phyloP scores from a whole-genome alignment of 1,140 invertebrate genomes.

The Cyclargus thomasi region DNA sequence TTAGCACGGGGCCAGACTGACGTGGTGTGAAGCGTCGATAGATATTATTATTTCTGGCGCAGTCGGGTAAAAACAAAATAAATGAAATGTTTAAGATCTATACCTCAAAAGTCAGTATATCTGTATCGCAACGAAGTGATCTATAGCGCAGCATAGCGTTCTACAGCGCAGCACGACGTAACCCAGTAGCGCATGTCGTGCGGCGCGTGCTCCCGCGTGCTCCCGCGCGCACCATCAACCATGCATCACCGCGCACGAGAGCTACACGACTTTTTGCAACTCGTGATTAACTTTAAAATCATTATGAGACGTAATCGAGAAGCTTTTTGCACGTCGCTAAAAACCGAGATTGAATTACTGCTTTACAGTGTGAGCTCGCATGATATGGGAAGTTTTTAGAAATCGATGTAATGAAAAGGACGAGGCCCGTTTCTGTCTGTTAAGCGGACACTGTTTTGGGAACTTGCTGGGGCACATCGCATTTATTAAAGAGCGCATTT shows the following conservation, averaged over 20 bases:
- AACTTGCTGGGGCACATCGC: too few species aligned
- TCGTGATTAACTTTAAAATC: neutral
- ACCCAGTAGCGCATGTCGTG: neutral
- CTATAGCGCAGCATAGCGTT: neutral
- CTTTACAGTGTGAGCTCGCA: neutral
- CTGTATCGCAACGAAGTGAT: neutral
- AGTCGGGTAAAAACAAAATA: too few species aligned
- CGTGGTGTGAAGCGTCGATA: too few species aligned
- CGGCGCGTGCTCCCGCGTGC: neutral
- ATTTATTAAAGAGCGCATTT: too few species aligned
- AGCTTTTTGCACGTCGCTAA: neutral
- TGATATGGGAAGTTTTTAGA: too few species aligned
- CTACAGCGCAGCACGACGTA: neutral
- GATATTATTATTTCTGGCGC: too few species aligned
- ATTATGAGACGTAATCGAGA: constrained; percentile 1
- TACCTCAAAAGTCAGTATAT: too few species aligned
- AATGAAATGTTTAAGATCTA: too few species aligned
- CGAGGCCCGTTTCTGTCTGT: too few species aligned
- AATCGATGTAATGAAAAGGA: too few species aligned
- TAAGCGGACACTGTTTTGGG: too few species aligned
- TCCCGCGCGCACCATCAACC: neutral
- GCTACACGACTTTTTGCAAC: neutral
- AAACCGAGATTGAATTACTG: neutral
- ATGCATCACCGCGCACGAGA: neutral
- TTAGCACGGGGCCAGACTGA: too few species aligned